Conservation (phyloP, 2,113 vertebrate genomes). For the Ptilorrhoa leucosticta region DNA sequence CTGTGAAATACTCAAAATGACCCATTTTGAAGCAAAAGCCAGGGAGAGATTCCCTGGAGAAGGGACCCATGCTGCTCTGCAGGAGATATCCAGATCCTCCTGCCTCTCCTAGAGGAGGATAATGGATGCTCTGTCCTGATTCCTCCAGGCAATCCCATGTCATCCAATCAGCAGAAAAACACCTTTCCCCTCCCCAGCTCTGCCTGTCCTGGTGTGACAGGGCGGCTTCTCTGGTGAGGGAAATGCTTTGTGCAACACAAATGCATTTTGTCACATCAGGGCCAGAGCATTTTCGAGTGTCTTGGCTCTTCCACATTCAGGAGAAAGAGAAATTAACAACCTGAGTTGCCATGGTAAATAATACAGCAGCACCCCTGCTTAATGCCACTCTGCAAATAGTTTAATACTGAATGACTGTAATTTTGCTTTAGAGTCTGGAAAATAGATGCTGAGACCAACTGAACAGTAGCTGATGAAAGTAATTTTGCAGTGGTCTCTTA, state of each 20-base stretch:
- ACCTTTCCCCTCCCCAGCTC: neutral
- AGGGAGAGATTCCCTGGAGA: neutral
- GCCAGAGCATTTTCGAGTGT: neutral
- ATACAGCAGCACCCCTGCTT: neutral
- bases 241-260: neutral
- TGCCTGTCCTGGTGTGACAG: neutral
- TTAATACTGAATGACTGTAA: neutral
- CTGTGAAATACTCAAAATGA: neutral
- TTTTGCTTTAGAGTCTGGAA: conserved; percentile 27
- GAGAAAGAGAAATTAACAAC: conserved; percentile 1
- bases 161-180: neutral
- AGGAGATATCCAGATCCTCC: neutral
- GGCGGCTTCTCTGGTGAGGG: neutral
- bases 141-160: neutral
- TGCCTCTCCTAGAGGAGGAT: neutral
- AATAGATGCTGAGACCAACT: neutral
- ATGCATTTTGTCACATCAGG: neutral
- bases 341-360: conserved; percentile 38
- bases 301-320: neutral
- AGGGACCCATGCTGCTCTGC: neutral
- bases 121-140: neutral
- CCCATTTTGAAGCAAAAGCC: neutral
- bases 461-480: neutral
- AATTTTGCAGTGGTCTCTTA: conserved; percentile 2
- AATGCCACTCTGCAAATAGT: neutral